Percentiles rank a stretch among this genome's conserved stretches.
Conservation (phyloP, 1,140 invertebrate species). For the Mesaphorura yosii region DNA sequence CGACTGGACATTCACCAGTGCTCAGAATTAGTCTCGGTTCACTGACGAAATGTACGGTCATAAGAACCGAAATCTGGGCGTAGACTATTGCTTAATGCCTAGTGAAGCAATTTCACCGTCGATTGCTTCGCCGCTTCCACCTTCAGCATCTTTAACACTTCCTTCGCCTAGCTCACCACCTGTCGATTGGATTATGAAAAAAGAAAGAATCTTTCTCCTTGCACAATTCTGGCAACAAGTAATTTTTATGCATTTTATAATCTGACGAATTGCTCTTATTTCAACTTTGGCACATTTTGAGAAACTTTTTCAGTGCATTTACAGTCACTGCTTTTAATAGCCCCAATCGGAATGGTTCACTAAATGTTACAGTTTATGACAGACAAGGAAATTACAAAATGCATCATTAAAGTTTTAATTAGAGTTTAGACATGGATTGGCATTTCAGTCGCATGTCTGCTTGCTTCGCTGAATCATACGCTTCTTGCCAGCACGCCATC, state of each 20-base stretch:
- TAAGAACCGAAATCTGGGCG: conserved; percentile 28
- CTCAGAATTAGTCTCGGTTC: too few species aligned
- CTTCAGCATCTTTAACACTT: conserved; percentile 21
- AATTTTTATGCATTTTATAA: conserved; percentile 36
- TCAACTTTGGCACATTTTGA: neutral
- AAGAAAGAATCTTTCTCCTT: conserved; percentile 79
- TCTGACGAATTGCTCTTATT: neutral
- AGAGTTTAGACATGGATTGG: too few species aligned
- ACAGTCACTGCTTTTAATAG: too few species aligned
- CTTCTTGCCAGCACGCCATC: too few species aligned
- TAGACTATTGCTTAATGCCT: conserved; percentile 26
- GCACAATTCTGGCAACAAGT: conserved; percentile 91
- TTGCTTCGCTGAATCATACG: too few species aligned
- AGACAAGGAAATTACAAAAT: too few species aligned
- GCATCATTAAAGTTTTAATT: too few species aligned
- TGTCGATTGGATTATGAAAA: conserved; percentile 90
- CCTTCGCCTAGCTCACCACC: conserved; percentile 34
- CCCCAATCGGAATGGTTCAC: too few species aligned
- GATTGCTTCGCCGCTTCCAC: conserved; percentile 27
- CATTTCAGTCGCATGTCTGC: too few species aligned
- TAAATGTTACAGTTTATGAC: too few species aligned
- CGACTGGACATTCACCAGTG: too few species aligned
- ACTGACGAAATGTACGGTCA: conserved; percentile 26
- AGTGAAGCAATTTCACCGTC: conserved; percentile 27
- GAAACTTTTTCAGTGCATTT: too few species aligned